Percentiles rank a stretch among this genome's conserved stretches.
Evolutionary conservation across 2,888 invertebrate species (phyloP).

Genomic region (Syritta pipiens): DNA sequence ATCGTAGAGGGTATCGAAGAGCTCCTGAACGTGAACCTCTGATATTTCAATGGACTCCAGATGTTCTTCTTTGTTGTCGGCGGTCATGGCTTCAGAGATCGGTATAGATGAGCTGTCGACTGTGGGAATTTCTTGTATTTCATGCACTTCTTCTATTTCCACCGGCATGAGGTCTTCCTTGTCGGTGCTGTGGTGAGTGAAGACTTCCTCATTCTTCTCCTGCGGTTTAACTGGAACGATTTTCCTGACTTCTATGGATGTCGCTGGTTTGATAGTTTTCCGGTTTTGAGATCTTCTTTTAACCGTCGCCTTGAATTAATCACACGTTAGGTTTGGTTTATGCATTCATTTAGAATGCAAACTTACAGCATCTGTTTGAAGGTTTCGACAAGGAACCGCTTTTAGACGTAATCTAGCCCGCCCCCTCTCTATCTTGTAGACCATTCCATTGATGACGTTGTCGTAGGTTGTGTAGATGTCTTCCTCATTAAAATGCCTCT

Average conservation of each 20-base stretch:
- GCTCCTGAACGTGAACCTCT: slow-evolving; percentile 32
- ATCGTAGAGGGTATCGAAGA: slow-evolving; percentile 71
- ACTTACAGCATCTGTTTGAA: slow-evolving; percentile 60
- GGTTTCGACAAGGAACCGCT: slow-evolving; percentile 72
- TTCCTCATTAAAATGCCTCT: slow-evolving; percentile 71
- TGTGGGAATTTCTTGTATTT: slow-evolving; percentile 9
- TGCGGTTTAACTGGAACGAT: neutral
- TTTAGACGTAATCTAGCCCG: slow-evolving; percentile 71
- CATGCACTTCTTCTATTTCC: slow-evolving; percentile 40
- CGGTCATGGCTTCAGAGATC: neutral
- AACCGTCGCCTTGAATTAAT: no score
- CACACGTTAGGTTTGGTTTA: no score
- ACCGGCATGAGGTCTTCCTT: no score
- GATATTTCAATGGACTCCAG: slow-evolving; percentile 19
- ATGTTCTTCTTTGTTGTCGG: neutral
- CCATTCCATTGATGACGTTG: slow-evolving; percentile 72
- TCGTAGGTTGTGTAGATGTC: slow-evolving; percentile 73
- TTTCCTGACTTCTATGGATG: neutral
- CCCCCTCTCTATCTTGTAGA: slow-evolving; percentile 73
- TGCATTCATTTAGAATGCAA: neutral
- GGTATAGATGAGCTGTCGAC: neutral
- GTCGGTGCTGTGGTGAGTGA: no score
- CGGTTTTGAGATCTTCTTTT: no score
- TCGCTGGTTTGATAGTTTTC: no score
- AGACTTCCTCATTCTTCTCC: neutral